Conservation (phyloP, 2,888 invertebrate species). For the Euplagia quadripunctaria region DNA sequence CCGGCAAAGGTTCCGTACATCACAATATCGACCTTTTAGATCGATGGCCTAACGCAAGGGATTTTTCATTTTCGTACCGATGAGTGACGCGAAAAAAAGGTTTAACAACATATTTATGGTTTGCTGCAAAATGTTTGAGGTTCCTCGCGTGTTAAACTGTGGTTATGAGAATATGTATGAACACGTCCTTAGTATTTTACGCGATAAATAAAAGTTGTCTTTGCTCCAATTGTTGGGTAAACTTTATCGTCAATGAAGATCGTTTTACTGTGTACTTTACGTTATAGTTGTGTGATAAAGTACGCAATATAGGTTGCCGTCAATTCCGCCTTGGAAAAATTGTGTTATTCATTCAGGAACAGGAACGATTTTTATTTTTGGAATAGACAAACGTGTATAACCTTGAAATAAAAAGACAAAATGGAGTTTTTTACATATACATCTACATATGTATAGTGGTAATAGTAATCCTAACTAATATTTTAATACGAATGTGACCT, state of each 20-base stretch:
- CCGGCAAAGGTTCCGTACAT: slow-evolving; percentile 57
- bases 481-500: too few relatives aligned
- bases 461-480: too few relatives aligned
- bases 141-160: slow-evolving; percentile 2
- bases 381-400: neutral
- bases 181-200: slow-evolving; percentile 5
- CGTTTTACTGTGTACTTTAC: neutral
- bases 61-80: slow-evolving; percentile 67
- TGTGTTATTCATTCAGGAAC: neutral
- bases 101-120: slow-evolving; percentile 51
- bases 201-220: slow-evolving; percentile 5
- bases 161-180: slow-evolving; percentile 9
- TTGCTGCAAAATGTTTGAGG: slow-evolving; percentile 11
- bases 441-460: too few relatives aligned
- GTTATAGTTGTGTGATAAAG: slow-evolving; percentile 5
- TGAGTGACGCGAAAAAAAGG: slow-evolving; percentile 41
- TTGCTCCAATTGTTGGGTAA: slow-evolving; percentile 7
- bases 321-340: neutral
- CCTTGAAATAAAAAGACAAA: neutral
- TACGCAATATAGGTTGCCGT: neutral
- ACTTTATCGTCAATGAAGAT: slow-evolving; percentile 15
- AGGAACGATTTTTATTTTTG: neutral
- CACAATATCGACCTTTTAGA: slow-evolving; percentile 62
- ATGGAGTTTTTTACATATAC: neutral
- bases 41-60: slow-evolving; percentile 61